phyloP scores from a whole-genome alignment of 2,888 invertebrate species.

The Andrena minutula region DNA sequence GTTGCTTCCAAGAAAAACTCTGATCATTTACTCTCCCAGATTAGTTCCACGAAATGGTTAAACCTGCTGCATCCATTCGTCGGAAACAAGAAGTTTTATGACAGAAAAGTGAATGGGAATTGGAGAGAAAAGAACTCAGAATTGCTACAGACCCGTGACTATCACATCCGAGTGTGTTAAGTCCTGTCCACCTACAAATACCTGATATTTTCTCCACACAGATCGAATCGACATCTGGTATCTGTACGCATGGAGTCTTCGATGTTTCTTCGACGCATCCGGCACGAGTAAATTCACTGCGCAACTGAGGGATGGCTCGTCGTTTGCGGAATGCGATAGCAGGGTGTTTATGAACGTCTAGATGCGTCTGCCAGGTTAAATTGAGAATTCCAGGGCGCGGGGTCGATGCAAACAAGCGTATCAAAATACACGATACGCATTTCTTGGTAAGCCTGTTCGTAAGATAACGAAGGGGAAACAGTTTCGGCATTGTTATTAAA shows the following conservation, averaged over 20 bases:
- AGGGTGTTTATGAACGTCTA: constrained; percentile 66
- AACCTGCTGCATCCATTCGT: not conserved
- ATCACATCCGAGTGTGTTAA: no score
- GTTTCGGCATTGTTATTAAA: constrained; percentile 57
- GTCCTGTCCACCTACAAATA: no score
- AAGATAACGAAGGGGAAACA: constrained; percentile 34
- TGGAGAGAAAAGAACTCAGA: not conserved
- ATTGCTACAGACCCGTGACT: no score
- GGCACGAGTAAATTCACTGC: constrained; percentile 10
- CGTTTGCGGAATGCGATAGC: constrained; percentile 63
- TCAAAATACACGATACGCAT: constrained; percentile 45
- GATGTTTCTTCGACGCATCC: not conserved
- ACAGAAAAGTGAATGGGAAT: not conserved
- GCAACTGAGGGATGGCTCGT: constrained; percentile 14
- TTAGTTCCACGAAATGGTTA: not conserved
- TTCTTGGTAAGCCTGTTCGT: constrained; percentile 40
- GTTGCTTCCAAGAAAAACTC: not conserved
- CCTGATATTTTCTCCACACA: no score
- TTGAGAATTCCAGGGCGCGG: constrained; percentile 61
- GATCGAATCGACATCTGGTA: not conserved
- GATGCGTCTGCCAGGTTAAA: constrained; percentile 45
- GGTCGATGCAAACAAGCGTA: constrained; percentile 51
- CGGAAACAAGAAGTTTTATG: not conserved
- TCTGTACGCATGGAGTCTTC: no score
- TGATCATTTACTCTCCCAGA: not conserved